These are phyloP conservation scores for Frieseomelitta varia DNA, from an alignment of 1,140 invertebrate species.

Conservation along the genomic window DNA sequence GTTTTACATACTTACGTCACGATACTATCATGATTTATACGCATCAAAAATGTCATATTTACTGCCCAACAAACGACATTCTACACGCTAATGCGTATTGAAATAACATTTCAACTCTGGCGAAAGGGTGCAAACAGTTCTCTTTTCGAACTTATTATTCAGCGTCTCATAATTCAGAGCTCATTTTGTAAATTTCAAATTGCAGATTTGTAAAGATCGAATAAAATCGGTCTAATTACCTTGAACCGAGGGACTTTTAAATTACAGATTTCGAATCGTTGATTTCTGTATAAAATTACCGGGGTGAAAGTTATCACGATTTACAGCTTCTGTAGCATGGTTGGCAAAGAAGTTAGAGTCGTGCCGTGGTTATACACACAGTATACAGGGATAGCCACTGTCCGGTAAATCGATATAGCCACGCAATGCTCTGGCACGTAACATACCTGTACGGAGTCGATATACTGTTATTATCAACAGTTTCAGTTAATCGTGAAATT, in stretches of 20 bases:
- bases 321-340: constrained; percentile 68
- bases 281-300: constrained; percentile 1
- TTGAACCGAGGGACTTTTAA: neutral
- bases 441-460: constrained; percentile 29
- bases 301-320: constrained; percentile 55
- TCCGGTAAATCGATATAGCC: constrained; percentile 70
- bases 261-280: constrained; percentile 13
- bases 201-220: too few relatives aligned
- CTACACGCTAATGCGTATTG: neutral
- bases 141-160: neutral
- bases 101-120: neutral
- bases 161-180: neutral
- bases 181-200: neutral
- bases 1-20: neutral
- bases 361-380: constrained; percentile 31
- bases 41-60: neutral
- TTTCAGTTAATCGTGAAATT: constrained; percentile 30
- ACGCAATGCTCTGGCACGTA: constrained; percentile 52
- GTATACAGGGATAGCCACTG: constrained; percentile 65
- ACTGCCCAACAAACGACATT: neutral
- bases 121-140: too few relatives aligned
- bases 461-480: constrained; percentile 48
- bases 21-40: constrained; percentile 7
- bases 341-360: constrained; percentile 47
- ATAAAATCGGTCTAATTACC: too few relatives aligned